Evolutionary conservation across 1,140 invertebrate species (phyloP).

Genomic region (Calephelis nemesis): DNA sequence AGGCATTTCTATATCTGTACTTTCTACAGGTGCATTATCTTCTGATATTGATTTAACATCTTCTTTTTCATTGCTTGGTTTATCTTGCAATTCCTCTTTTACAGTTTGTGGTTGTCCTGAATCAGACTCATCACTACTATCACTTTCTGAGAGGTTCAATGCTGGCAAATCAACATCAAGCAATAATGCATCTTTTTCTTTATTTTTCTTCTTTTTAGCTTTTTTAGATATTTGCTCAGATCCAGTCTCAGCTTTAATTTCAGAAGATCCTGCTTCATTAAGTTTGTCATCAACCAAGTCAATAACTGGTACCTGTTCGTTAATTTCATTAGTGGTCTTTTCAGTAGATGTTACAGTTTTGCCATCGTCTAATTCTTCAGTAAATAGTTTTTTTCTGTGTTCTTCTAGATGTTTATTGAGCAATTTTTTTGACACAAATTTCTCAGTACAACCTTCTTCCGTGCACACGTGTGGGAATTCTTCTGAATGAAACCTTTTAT

Average conservation of each 20-base stretch:
- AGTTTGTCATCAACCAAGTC: conserved; percentile 60
- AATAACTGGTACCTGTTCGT: conserved; percentile 54
- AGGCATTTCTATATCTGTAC: conserved; percentile 24
- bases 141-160: conserved; percentile 89
- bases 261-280: conserved; percentile 52
- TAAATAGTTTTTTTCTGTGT: conserved; percentile 54
- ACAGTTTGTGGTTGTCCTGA: conserved; percentile 69
- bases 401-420: conserved; percentile 84
- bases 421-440: conserved; percentile 90
- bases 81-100: conserved; percentile 51
- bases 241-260: conserved; percentile 51
- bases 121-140: conserved; percentile 88
- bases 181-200: conserved; percentile 81
- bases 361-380: conserved; percentile 60
- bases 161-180: conserved; percentile 85
- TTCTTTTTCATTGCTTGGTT: conserved; percentile 42
- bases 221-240: conserved; percentile 69
- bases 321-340: conserved; percentile 39
- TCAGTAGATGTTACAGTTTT: conserved; percentile 48
- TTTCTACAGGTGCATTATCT: conserved; percentile 15
- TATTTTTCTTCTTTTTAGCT: conserved; percentile 80
- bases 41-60: conserved; percentile 52
- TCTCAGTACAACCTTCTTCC: conserved; percentile 84
- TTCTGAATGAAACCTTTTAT: conserved; percentile 87
- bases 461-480: conserved; percentile 85